Base-by-base conservation (phyloP, 2,113 vertebrate species). In the Rhombomys opimus region DNA sequence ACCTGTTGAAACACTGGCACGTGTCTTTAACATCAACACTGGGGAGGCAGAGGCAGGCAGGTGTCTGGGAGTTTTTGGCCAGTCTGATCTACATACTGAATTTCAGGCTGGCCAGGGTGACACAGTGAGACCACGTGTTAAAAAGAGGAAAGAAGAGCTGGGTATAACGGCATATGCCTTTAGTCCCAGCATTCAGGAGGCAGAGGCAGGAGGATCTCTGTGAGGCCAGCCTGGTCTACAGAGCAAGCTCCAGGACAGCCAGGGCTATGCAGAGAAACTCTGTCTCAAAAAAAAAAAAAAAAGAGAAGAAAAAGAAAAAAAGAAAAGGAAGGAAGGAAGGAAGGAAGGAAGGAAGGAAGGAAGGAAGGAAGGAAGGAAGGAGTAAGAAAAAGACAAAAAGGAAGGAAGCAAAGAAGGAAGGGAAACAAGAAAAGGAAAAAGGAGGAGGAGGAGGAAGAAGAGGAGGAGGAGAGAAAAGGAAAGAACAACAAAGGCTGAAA, bases 231-330 rank as follows among this genome's bases (percentile, higher is more conserved):
- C 57, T 57, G 57, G 57, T 57, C 57, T 57, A 57, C 11, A 11
- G 57, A 14, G 4, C 57, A 14, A 57, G 57, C 57, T 57, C 57
- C 57, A 57, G 57, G 57, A 57, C 57, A 57, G 57, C 57, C 57
- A 57, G 57, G 57, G 2, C 12, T 13, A 57, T 15, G 15, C 57
- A 57, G 57, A 57, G 57, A 57, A 57, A 57, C 12, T 57, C 12
- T 57, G 57, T 57, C 57, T 57, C 57, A 57, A 57, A 57, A 57
- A 14, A 57, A 46, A 46, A 5, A 46, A 46, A 46, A 46, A 8
- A 17, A 2, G 14, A 13, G 0, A 15, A 15, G 4, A 13, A 14
- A 35, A 5, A 15, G 4, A 15, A 12, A 11, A 32, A 4, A 32
- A 11, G 27, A 23, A 23, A 22, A 35, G 67, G 30, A 5, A 35